These are phyloP conservation scores for Phalanger gymnotis DNA, from an alignment of 2,797 vertebrate genomes.

Conservation along the genomic window DNA sequence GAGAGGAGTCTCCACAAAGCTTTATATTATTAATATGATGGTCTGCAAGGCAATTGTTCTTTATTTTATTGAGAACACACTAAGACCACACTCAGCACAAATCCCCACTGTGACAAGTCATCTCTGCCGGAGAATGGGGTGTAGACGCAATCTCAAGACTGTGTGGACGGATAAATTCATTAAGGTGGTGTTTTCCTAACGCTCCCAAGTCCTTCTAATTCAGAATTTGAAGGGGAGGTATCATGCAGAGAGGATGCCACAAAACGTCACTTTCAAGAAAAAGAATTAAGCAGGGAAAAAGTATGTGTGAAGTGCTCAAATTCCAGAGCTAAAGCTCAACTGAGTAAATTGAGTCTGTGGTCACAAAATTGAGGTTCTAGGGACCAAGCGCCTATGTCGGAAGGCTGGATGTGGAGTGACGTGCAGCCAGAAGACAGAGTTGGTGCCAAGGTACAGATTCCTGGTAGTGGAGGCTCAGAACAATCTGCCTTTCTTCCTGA, in stretches of 20 bases:
- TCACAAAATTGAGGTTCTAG: constrained; percentile 30
- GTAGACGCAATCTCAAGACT: constrained; percentile 4
- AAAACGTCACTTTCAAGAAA: background rate
- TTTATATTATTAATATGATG: constrained; percentile 40
- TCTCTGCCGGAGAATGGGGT: constrained; percentile 27
- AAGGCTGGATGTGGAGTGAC: background rate
- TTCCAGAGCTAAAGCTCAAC: constrained; percentile 33
- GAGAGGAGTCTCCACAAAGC: constrained; percentile 19
- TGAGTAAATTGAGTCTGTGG: constrained; percentile 4
- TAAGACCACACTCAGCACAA: constrained; percentile 15
- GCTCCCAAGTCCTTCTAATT: background rate
- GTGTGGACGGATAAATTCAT: background rate
- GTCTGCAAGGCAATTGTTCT: constrained; percentile 32
- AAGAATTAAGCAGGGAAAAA: constrained; percentile 32
- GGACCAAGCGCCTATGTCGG: constrained; percentile 21
- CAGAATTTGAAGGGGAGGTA: background rate
- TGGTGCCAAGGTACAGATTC: constrained; percentile 2
- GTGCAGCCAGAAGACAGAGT: constrained; percentile 20
- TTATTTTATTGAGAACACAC: constrained; percentile 16
- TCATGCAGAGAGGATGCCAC: background rate
- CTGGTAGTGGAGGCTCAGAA: constrained; percentile 25
- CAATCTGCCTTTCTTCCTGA: constrained; percentile 3
- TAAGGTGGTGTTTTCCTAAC: constrained; percentile 13
- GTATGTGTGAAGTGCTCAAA: constrained; percentile 49
- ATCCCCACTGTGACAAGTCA: constrained; percentile 14